Conservation (phyloP, 1,140 invertebrate species). For the Ceratosolen solmsi region DNA sequence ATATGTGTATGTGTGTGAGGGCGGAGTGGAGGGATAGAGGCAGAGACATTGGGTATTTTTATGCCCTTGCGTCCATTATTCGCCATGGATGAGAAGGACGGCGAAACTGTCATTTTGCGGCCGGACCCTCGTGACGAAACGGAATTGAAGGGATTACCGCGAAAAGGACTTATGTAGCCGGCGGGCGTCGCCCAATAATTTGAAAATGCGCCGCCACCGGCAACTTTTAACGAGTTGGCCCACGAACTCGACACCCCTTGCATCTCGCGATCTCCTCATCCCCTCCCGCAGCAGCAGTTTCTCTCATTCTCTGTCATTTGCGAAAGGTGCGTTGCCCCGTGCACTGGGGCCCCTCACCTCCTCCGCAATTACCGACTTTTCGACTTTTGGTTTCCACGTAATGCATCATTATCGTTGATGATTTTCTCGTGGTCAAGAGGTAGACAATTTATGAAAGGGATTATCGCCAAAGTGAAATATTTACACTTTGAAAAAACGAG, state of each 20-base stretch:
- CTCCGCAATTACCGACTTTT: conserved; percentile 16
- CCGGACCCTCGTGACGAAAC: conserved; percentile 33
- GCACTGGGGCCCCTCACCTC: not conserved
- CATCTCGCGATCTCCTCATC: not conserved
- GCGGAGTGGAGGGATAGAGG: too few relatives aligned
- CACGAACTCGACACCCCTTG: not conserved
- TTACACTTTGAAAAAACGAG: not conserved
- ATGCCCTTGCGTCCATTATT: conserved; percentile 44
- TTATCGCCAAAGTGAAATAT: conserved; percentile 28
- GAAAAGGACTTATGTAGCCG: not conserved
- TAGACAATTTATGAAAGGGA: conserved; percentile 12
- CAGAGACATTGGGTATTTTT: too few relatives aligned
- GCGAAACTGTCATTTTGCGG: conserved; percentile 48
- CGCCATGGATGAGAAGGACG: not conserved
- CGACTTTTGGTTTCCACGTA: conserved; percentile 29
- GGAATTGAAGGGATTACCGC: conserved; percentile 45
- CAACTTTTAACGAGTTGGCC: conserved; percentile 42
- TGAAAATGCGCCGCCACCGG: not conserved
- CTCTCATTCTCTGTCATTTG: not conserved
- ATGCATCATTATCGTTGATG: conserved; percentile 35
- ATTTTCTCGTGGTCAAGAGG: conserved; percentile 16
- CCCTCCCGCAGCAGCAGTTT: not conserved
- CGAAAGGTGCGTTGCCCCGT: not conserved
- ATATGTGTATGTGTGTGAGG: too few relatives aligned
- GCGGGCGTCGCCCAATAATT: conserved; percentile 42